A percentile compares a stretch with the other conserved stretches of the same genome.
phyloP scores from a whole-genome alignment of 2,113 vertebrate genomes.

The Sarotherodon lohbergeri region DNA sequence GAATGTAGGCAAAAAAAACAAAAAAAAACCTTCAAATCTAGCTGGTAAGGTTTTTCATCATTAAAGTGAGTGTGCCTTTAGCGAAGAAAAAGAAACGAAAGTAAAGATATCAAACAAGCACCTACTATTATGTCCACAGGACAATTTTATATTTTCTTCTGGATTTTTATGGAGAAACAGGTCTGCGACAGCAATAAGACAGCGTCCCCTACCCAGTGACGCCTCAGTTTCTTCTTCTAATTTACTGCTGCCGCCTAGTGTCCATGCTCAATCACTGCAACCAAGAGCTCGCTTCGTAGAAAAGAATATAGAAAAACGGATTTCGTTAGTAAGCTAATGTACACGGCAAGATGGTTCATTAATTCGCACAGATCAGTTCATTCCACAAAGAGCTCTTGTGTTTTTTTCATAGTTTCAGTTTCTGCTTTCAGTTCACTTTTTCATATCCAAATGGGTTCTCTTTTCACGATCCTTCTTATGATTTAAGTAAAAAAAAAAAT shows the following conservation, averaged over 20 bases:
- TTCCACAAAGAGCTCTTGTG: not conserved
- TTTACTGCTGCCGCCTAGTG: slow-evolving; percentile 58
- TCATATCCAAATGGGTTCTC: not conserved
- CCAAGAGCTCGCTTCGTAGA: not conserved
- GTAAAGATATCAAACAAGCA: not conserved
- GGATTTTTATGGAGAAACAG: not conserved
- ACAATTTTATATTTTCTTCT: not conserved
- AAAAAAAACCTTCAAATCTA: not conserved
- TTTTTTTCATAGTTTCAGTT: not conserved
- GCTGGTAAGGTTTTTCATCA: not conserved
- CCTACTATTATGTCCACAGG: not conserved
- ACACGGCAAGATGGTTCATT: not conserved
- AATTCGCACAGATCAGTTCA: not conserved
- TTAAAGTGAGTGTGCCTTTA: not conserved
- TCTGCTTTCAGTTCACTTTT: not conserved
- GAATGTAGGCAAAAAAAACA: not conserved
- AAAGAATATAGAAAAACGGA: not conserved
- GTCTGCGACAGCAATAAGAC: not conserved
- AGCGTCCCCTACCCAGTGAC: not conserved
- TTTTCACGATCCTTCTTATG: not conserved
- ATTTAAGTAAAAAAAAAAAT: not conserved
- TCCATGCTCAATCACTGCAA: not conserved
- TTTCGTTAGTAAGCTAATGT: not conserved
- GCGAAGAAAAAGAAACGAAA: not conserved
- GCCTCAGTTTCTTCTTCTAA: not conserved